Evolutionary conservation across 1,140 invertebrate genomes (phyloP).

Genomic region (Lordiphosa stackelbergi): DNA sequence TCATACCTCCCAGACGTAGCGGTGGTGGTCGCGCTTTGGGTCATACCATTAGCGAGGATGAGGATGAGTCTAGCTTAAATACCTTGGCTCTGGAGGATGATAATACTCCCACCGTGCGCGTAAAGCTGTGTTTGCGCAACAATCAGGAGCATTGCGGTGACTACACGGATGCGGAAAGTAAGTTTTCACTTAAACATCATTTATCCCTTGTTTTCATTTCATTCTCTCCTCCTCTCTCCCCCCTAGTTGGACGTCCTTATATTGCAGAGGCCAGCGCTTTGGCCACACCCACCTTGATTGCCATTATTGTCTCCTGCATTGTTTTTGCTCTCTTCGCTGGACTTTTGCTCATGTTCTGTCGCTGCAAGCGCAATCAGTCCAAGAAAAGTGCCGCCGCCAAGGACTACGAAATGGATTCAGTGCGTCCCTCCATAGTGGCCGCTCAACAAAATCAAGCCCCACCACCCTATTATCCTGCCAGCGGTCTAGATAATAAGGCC

Average conservation of each 20-base stretch:
- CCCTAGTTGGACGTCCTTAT: slow-evolving; percentile 86
- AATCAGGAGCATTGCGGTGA: slow-evolving; percentile 90
- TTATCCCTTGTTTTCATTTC: slow-evolving; percentile 62
- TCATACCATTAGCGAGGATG: slow-evolving; percentile 71
- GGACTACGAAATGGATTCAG: slow-evolving; percentile 92
- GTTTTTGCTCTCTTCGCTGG: slow-evolving; percentile 88
- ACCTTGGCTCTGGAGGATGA: slow-evolving; percentile 78
- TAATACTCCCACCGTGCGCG: slow-evolving; percentile 83
- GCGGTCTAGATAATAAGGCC: slow-evolving; percentile 94
- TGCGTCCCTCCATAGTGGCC: slow-evolving; percentile 86
- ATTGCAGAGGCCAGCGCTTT: slow-evolving; percentile 87
- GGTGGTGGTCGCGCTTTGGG: slow-evolving; percentile 78
- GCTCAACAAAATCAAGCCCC: slow-evolving; percentile 87
- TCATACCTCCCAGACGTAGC: slow-evolving; percentile 70
- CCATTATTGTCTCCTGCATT: slow-evolving; percentile 88
- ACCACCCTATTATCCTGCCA: slow-evolving; percentile 89
- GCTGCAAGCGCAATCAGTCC: slow-evolving; percentile 88
- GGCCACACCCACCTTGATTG: slow-evolving; percentile 87
- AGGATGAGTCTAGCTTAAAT: slow-evolving; percentile 77
- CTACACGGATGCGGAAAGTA: slow-evolving; percentile 88
- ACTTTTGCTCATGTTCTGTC: slow-evolving; percentile 89
- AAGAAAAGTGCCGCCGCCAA: slow-evolving; percentile 88
- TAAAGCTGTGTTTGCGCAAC: slow-evolving; percentile 87
- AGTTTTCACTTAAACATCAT: slow-evolving; percentile 78
- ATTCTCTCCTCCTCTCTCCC: slow-evolving; percentile 17